Evolutionary conservation across 2,888 invertebrate species (phyloP), one percentile per base, ranked within the genome.

Genomic region (Branchellion lobata): DNA sequence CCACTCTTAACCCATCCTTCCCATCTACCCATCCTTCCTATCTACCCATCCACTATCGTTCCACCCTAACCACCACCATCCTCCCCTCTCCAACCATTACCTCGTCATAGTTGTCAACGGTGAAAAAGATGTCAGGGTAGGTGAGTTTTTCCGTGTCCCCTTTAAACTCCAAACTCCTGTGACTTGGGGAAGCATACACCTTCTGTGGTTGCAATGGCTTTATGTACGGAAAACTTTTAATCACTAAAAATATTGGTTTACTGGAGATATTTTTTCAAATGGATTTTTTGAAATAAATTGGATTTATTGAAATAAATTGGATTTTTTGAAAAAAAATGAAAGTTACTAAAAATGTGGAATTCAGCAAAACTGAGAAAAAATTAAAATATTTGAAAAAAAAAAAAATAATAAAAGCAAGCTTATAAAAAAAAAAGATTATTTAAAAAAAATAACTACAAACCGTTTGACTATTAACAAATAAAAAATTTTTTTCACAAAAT

Each of bases 91-190:
- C 24, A 5, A 8, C 24, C 61, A 57, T 47, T 27, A 93, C 96
- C 91, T 97, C 96, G 88, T 98, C 97, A 88, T 97, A 98, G 89
- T 97, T 96, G 89, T 99, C 98, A 81, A 98, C 96, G 92, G 96
- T 96, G 89, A 99, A 99, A 89, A 96, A 99, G 85, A 99, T 95
- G 90, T 96, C 95, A 1, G 99, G 99, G 89, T 97, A 99, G 65
- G 97, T 96, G 88, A 99, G 97, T 90, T 97, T 96, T 88, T 99
- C 99, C 79, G 94, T 92, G 85, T 97, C 97, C 65, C 98, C 98
- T 89, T 99, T 99, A 18, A 94, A 94, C 88, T 96, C 95, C 96
- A 99, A 98, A 88, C 95, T 92, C 86, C 98, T 90, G 77, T 95
- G 91, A 88, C 96, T 96, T 11, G 99, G 99, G 71, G 96, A 96